These are phyloP conservation scores for Acheta domesticus DNA, from an alignment of 2,888 invertebrate species.

Conservation along the genomic window DNA sequence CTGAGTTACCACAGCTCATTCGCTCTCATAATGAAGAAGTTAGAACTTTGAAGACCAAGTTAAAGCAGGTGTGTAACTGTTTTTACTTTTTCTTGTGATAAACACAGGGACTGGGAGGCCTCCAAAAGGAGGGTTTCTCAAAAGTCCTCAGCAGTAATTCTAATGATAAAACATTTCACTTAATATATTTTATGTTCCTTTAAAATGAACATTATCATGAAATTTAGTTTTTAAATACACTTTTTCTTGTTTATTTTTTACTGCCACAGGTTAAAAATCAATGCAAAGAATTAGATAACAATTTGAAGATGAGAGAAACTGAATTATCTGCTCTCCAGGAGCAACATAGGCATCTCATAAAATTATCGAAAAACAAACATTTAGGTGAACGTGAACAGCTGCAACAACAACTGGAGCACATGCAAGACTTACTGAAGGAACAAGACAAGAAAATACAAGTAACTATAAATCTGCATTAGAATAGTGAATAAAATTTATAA, in stretches of 20 bases:
- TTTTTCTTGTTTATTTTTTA: conserved; percentile 22
- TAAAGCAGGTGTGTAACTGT: conserved; percentile 46
- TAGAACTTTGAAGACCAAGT: conserved; percentile 65
- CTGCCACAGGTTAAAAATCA: conserved; percentile 38
- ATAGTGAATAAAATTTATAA: too few species aligned
- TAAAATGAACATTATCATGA: too few species aligned
- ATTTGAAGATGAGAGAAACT: conserved; percentile 62
- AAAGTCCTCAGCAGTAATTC: conserved; percentile 5
- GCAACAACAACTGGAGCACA: conserved; percentile 54
- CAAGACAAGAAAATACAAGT: conserved; percentile 50
- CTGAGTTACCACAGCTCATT: conserved; percentile 71
- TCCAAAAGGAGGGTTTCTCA: neutral
- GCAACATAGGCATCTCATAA: conserved; percentile 66
- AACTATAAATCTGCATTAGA: conserved; percentile 27
- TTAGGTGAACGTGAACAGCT: conserved; percentile 72
- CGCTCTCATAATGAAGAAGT: conserved; percentile 76
- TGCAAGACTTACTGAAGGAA: conserved; percentile 46
- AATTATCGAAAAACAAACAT: conserved; percentile 65
- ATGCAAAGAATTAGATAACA: conserved; percentile 46
- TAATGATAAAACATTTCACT: neutral
- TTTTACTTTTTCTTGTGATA: too few species aligned
- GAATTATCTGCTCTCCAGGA: conserved; percentile 62
- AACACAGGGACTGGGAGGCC: too few species aligned
- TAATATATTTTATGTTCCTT: too few species aligned
- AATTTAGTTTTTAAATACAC: neutral